Evolutionary conservation across 2,113 vertebrate species (phyloP).

Genomic region (Emydura subglobosa): DNA sequence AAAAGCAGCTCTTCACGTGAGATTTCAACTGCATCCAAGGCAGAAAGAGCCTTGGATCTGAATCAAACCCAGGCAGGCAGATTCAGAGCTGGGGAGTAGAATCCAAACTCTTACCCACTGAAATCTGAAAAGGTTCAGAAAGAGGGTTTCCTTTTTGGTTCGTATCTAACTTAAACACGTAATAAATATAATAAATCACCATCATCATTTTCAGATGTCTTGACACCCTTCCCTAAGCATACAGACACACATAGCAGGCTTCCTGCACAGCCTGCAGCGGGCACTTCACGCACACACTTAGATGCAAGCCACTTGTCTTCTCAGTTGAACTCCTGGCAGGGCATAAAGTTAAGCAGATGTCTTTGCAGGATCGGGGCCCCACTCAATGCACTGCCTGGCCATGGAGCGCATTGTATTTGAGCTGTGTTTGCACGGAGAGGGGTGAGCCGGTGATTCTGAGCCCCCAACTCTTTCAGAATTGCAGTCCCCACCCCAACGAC

Average conservation of each 20-base stretch:
- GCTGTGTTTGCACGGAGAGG: neutral
- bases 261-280: neutral
- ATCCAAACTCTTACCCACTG: rapidly evolving
- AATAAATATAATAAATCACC: neutral
- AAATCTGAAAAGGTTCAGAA: rapidly evolving
- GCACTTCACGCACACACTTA: neutral
- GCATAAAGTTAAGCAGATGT: neutral
- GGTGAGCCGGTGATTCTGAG: neutral
- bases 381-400: neutral
- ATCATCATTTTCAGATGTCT: neutral
- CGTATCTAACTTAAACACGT: neutral
- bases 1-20: rapidly evolving
- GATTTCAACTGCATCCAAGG: neutral
- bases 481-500: neutral
- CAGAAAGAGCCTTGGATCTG: rapidly evolving
- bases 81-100: neutral
- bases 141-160: rapidly evolving
- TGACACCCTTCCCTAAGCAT: neutral
- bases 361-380: neutral
- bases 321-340: neutral
- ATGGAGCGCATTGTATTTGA: neutral
- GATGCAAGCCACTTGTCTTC: neutral
- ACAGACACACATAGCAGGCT: neutral
- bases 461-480: neutral
- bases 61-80: rapidly evolving